These are phyloP conservation scores for Xestia ashworthii DNA, from an alignment of 2,888 invertebrate species.

Conservation along the genomic window DNA sequence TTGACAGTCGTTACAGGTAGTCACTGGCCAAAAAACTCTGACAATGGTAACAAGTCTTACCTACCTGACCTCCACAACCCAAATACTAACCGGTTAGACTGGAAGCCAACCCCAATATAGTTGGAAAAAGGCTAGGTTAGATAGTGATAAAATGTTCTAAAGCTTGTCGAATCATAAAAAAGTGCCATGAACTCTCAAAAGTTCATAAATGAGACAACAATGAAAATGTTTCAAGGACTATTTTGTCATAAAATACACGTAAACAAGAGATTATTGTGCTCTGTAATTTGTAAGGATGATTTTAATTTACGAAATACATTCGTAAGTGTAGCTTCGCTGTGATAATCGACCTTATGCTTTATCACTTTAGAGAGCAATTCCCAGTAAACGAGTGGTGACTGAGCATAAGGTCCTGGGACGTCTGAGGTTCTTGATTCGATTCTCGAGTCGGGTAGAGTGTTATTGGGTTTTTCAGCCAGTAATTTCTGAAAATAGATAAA, in stretches of 20 bases:
- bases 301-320: slow-evolving; percentile 18
- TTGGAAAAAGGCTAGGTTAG: too few species aligned
- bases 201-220: slow-evolving; percentile 44
- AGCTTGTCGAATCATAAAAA: background rate
- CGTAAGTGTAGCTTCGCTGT: background rate
- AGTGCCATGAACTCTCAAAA: slow-evolving; percentile 25
- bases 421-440: background rate
- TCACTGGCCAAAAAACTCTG: too few species aligned
- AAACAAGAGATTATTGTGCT: slow-evolving; percentile 9
- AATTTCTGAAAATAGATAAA: background rate
- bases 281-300: slow-evolving; percentile 11
- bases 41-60: too few species aligned
- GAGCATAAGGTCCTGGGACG: too few species aligned
- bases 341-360: background rate
- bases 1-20: too few species aligned
- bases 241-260: slow-evolving; percentile 38
- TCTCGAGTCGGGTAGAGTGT: too few species aligned
- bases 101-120: too few species aligned
- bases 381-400: background rate
- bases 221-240: slow-evolving; percentile 25
- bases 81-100: too few species aligned
- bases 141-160: too few species aligned
- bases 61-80: too few species aligned
- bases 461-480: background rate
- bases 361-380: background rate